A percentile compares a stretch with the other conserved stretches of the same genome.
Evolutionary conservation across 1,140 invertebrate genomes (phyloP).

Genomic region (Cheumatopsyche charites): DNA sequence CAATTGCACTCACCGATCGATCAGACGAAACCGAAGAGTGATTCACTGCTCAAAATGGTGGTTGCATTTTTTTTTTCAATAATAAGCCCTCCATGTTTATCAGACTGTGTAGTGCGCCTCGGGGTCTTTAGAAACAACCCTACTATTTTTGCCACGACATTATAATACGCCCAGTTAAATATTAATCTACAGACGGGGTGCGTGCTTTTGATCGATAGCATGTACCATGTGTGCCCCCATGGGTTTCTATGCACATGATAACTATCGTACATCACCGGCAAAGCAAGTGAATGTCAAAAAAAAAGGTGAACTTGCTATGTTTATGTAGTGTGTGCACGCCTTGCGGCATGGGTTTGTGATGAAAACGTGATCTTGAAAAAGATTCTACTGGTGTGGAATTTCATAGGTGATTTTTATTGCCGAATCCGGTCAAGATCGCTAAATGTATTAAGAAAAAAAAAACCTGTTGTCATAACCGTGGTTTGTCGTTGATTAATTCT

Average conservation of each 20-base stretch:
- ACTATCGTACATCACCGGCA: constrained; percentile 7
- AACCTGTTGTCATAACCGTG: constrained; percentile 6
- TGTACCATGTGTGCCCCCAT: not conserved
- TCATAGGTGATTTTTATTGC: constrained; percentile 2
- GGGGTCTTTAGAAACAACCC: constrained; percentile 33
- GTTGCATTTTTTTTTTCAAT: not conserved
- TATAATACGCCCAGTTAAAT: constrained; percentile 39
- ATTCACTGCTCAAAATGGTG: not conserved
- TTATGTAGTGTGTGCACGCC: too few relatives aligned
- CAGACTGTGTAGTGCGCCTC: constrained; percentile 20
- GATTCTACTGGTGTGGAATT: too few relatives aligned
- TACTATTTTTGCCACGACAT: constrained; percentile 37
- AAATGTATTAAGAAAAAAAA: too few relatives aligned
- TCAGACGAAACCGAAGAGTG: too few relatives aligned
- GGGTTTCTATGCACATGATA: not conserved
- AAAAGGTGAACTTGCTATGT: not conserved
- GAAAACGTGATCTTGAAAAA: too few relatives aligned
- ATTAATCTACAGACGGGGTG: constrained; percentile 32
- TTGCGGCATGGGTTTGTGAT: not conserved
- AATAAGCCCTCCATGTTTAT: constrained; percentile 1
- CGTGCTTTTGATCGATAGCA: constrained; percentile 37
- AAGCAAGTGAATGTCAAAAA: not conserved
- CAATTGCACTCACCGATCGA: too few relatives aligned
- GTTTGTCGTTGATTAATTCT: too few relatives aligned
- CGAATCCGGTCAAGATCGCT: constrained; percentile 16